Percentiles rank a stretch among this genome's conserved stretches.
Conservation (phyloP, 2,797 vertebrate species). For the Chaetophractus vellerosus region DNA sequence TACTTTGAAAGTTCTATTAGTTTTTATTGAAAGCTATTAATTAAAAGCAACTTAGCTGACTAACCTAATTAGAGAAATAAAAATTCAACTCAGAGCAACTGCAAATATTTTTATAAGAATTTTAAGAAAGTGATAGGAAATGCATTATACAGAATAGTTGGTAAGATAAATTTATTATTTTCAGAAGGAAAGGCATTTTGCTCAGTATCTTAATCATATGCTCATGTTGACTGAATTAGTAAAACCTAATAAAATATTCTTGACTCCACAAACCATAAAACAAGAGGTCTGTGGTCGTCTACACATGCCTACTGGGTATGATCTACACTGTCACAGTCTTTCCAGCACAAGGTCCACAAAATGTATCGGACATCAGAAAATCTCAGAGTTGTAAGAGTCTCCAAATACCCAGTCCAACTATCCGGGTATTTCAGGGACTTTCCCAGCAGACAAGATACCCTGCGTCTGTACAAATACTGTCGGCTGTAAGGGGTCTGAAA, state of each 20-base stretch:
- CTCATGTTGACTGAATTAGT: constrained; percentile 7
- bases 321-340: background rate
- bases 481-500: background rate
- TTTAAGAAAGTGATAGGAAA: constrained; percentile 59
- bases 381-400: background rate
- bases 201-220: background rate
- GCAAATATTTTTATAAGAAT: constrained; percentile 25
- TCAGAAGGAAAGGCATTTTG: constrained; percentile 29
- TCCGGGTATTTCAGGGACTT: background rate
- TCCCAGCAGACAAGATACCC: background rate
- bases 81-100: constrained; percentile 36
- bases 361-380: background rate
- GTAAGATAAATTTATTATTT: constrained; percentile 66
- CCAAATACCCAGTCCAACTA: background rate
- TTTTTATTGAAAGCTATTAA: constrained; percentile 25
- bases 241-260: constrained; percentile 47
- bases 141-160: background rate
- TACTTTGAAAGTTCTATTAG: constrained; percentile 27
- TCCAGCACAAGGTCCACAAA: background rate
- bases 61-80: constrained; percentile 57
- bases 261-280: background rate
- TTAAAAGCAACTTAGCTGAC: constrained; percentile 54
- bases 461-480: background rate
- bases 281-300: background rate
- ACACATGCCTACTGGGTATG: background rate